Base-by-base conservation (phyloP, 2,797 vertebrate genomes). In the Synaphobranchus kaupii region DNA sequence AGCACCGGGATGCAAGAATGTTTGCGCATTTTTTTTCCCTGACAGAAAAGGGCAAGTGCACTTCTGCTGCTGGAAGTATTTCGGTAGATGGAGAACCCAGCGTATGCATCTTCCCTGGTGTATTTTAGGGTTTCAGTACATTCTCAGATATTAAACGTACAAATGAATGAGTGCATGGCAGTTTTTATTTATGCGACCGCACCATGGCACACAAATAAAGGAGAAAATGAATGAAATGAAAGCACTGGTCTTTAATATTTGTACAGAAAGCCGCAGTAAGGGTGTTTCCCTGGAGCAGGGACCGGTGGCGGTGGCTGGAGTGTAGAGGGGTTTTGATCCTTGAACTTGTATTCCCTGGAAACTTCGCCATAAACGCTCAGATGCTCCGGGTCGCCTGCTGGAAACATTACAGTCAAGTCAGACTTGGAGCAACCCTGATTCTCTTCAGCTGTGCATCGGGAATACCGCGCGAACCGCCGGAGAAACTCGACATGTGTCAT, bases 201-300 rank as follows among this genome's bases (percentile, higher is more conserved):
- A 88, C 94, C 92, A 94, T 96, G 95, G 96, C 95, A 96, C 89
- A 2, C 93, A 95, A 95, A 95, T 94, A 96, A 96, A 96, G 91
- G 89, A 90, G 91, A 89, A 92, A 92, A 91, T 90, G 91, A 92
- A 93, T 90, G 39, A 94, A 91, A 94, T 91, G 91, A 92, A 96
- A 95, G 94, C 92, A 93, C 92, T 92, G 92, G 94, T 96, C 96
- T 97, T 96, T 97, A 96, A 97, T 96, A 97, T 96, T 95, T 95
- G 94, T 94, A 92, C 94, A 94, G 93, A 92, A 96, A 96, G 94
- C 96, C 96, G 91, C 96, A 96, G 92, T 89, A 93, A 94, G 95
- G 96, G 96, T 95, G 96, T 95, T 95, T 95, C 94, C 92, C 93
- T 92, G 92, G 92, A 94, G 94, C 90, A 90, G 88, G 92, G 94